Percentiles rank a stretch among this genome's conserved stretches.
phyloP scores from a whole-genome alignment of 2,888 invertebrate genomes.

The Morpho helenor region DNA sequence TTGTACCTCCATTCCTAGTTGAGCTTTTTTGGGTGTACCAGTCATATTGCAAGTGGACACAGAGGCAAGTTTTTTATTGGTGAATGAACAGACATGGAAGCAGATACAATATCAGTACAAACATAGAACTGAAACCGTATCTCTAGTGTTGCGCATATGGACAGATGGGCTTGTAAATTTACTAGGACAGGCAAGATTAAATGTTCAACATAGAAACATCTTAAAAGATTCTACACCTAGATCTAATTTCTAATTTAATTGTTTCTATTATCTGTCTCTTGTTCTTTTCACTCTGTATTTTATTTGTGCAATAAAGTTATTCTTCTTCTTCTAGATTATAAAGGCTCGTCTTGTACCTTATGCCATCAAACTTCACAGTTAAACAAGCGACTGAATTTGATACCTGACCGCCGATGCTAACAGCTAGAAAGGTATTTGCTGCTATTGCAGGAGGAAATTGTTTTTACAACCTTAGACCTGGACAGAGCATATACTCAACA shows the following conservation, averaged over 20 bases:
- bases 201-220: conserved; percentile 18
- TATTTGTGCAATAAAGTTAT: too few species aligned
- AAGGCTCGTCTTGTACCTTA: conserved; percentile 26
- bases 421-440: conserved; percentile 7
- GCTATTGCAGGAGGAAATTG: conserved; percentile 1
- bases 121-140: too few species aligned
- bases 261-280: too few species aligned
- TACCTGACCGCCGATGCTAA: conserved; percentile 14
- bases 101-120: too few species aligned
- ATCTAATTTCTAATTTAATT: too few species aligned
- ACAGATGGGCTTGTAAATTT: conserved; percentile 23
- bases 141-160: conserved; percentile 12
- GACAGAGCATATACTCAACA: conserved; percentile 28
- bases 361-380: conserved; percentile 23
- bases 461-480: conserved; percentile 21
- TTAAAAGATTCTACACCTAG: too few species aligned
- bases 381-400: conserved; percentile 4
- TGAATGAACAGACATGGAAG: conserved; percentile 17
- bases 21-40: conserved; percentile 7
- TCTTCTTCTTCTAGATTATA: conserved; percentile 30
- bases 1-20: conserved; percentile 16
- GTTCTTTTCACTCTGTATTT: too few species aligned
- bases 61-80: conserved; percentile 23
- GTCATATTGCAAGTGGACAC: conserved; percentile 23
- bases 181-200: conserved; percentile 19